Conservation (phyloP, 2,888 invertebrate genomes). For the Sphaeridia pumilis region DNA sequence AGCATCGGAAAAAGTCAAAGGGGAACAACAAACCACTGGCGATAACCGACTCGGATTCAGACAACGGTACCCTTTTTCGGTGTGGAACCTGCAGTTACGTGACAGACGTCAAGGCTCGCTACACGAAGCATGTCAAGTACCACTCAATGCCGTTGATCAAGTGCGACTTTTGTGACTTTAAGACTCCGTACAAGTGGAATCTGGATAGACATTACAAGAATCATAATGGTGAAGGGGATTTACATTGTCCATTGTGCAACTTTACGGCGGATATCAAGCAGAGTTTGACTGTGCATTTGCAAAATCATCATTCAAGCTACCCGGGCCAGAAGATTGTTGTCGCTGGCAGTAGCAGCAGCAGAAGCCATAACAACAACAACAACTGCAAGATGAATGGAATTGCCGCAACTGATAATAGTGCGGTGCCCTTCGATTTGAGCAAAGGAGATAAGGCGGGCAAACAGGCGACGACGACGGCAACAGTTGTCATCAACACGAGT, state of each 20-base stretch:
- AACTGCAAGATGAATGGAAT: constrained; percentile 1
- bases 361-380: constrained; percentile 1
- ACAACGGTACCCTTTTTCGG: constrained; percentile 49
- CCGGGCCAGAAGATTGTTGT: neutral
- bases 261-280: constrained; percentile 86
- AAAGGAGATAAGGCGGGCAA: neutral
- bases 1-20: too few relatives aligned
- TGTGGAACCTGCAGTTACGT: constrained; percentile 84
- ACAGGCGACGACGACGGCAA: too few relatives aligned
- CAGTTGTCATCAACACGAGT: neutral
- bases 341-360: constrained; percentile 5
- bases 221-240: constrained; percentile 70
- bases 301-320: constrained; percentile 38
- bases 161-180: constrained; percentile 84
- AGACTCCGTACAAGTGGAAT: constrained; percentile 82
- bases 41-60: neutral
- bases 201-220: constrained; percentile 86
- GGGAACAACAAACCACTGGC: too few relatives aligned
- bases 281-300: constrained; percentile 79
- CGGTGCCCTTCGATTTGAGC: neutral
- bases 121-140: constrained; percentile 84
- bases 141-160: constrained; percentile 91
- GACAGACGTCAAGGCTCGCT: constrained; percentile 77
- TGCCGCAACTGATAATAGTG: constrained; percentile 11
- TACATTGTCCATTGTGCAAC: constrained; percentile 74